A percentile compares a stretch with the other conserved stretches of the same genome.
Conservation (phyloP, 1,140 invertebrate species). For the Aricia agestis region DNA sequence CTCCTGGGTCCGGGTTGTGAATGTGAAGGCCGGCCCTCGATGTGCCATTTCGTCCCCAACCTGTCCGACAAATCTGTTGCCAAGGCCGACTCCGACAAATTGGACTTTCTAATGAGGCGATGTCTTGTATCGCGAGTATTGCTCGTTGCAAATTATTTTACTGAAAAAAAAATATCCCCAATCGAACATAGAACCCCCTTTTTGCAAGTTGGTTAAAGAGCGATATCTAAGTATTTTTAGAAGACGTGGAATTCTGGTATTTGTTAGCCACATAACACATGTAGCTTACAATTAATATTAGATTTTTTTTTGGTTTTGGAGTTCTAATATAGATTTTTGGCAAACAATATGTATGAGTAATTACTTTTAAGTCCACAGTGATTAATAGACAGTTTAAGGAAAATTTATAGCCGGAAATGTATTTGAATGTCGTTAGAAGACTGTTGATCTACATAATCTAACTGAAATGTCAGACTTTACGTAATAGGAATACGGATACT, state of each 20-base stretch:
- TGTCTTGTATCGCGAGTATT: conserved; percentile 1
- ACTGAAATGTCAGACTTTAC: not conserved
- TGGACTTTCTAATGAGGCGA: conserved; percentile 3
- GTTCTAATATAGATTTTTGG: not conserved
- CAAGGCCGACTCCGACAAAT: conserved; percentile 1
- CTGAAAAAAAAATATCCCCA: too few relatives aligned
- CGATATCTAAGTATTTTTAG: not conserved
- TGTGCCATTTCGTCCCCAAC: conserved; percentile 48
- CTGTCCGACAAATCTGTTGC: conserved; percentile 24
- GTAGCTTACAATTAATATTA: too few relatives aligned
- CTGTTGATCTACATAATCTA: not conserved
- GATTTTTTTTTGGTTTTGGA: too few relatives aligned
- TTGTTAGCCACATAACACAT: too few relatives aligned
- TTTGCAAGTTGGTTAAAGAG: too few relatives aligned
- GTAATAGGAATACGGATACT: not conserved
- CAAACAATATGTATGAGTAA: not conserved
- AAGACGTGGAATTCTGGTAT: too few relatives aligned
- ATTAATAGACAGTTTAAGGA: not conserved
- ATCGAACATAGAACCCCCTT: too few relatives aligned
- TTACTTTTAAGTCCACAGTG: not conserved
- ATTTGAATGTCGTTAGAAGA: not conserved
- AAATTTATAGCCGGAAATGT: not conserved
- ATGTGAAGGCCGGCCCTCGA: conserved; percentile 67
- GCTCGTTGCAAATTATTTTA: not conserved
- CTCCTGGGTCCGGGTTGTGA: conserved; percentile 69